phyloP scores from a whole-genome alignment of 2,113 vertebrate species.

The Origma solitaria region DNA sequence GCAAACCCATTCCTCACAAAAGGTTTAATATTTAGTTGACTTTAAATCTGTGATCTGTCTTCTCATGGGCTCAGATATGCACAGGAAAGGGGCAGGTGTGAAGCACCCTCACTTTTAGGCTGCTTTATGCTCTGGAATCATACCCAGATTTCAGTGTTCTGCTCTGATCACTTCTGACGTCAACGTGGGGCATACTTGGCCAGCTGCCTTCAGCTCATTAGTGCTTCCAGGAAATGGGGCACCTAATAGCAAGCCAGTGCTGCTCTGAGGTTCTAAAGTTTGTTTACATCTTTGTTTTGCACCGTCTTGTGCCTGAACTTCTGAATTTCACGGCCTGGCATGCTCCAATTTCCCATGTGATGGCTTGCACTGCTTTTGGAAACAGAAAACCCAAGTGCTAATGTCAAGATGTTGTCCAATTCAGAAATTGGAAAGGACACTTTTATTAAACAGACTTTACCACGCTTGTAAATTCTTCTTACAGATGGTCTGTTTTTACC shows the following conservation, averaged over 20 bases:
- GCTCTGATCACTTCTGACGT: constrained; percentile 2
- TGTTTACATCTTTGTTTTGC: constrained; percentile 15
- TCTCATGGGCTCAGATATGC: not conserved
- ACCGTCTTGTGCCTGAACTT: not conserved
- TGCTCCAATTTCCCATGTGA: not conserved
- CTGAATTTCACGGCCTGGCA: not conserved
- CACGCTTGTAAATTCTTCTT: not conserved
- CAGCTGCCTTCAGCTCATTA: constrained; percentile 42
- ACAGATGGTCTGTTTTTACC: not conserved
- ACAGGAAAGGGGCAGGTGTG: not conserved
- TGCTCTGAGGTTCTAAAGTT: not conserved
- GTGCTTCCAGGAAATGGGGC: constrained; percentile 20
- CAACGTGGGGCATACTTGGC: not conserved
- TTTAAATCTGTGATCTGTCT: not conserved
- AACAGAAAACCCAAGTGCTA: not conserved
- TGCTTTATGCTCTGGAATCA: not conserved
- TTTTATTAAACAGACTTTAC: not conserved
- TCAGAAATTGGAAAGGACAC: not conserved
- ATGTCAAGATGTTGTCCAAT: not conserved
- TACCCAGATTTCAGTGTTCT: not conserved
- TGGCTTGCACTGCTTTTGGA: not conserved
- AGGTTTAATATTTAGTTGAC: not conserved
- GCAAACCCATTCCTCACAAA: not conserved
- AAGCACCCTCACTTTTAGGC: not conserved
- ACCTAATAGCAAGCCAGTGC: not conserved